phyloP scores from a whole-genome alignment of 2,113 vertebrate genomes.

The Galbula dea region DNA sequence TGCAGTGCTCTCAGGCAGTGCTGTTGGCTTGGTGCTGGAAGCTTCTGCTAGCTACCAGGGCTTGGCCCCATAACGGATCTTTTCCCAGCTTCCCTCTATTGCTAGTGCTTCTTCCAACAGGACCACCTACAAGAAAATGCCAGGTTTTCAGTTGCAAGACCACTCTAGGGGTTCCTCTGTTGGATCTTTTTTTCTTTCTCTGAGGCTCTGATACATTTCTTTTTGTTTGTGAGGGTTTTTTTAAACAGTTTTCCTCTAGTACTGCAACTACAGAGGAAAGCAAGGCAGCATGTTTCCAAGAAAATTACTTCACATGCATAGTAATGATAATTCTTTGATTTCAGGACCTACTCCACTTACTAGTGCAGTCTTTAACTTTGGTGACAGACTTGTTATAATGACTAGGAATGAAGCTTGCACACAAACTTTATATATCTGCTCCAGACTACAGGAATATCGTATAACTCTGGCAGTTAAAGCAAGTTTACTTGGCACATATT shows the following conservation, averaged over 20 bases:
- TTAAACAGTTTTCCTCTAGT: background rate
- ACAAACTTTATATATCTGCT: background rate
- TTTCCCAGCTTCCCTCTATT: background rate
- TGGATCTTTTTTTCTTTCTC: background rate
- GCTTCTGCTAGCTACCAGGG: background rate
- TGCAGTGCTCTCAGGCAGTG: background rate
- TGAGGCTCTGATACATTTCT: background rate
- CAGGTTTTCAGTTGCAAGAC: background rate
- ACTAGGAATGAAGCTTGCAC: background rate
- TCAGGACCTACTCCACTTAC: background rate
- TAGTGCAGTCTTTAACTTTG: background rate
- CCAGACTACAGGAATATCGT: background rate
- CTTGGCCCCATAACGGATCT: rapidly evolving
- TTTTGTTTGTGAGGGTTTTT: background rate
- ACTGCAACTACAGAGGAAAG: background rate
- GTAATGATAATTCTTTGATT: background rate
- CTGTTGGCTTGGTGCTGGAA: background rate
- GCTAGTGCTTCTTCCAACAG: background rate
- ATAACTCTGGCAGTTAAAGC: background rate
- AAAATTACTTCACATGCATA: rapidly evolving
- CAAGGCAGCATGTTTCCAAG: background rate
- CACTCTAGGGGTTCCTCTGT: background rate
- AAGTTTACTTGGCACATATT: background rate
- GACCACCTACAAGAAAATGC: background rate
- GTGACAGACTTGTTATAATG: background rate